These are phyloP conservation scores for Plebejus melissa DNA, from an alignment of 2,888 invertebrate species.

Conservation along the genomic window DNA sequence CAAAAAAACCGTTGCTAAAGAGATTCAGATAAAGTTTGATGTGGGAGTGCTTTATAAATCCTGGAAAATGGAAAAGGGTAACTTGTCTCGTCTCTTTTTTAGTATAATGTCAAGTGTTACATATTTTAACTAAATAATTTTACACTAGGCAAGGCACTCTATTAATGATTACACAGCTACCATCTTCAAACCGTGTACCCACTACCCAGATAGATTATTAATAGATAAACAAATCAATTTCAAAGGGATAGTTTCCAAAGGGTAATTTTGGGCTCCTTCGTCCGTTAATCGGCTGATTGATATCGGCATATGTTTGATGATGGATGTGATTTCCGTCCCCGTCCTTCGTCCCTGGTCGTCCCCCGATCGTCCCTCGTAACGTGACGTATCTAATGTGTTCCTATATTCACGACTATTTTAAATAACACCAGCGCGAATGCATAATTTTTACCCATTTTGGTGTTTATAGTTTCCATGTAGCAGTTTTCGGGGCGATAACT, in stretches of 20 bases:
- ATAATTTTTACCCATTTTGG: conserved; percentile 6
- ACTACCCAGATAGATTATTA: conserved; percentile 1
- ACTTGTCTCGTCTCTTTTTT: too few species aligned
- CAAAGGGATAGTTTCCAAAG: conserved; percentile 36
- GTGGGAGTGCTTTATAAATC: too few species aligned
- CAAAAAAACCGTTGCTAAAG: too few species aligned
- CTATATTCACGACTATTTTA: conserved; percentile 12
- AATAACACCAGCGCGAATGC: background rate
- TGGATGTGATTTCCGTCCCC: conserved; percentile 57
- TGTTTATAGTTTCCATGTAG: background rate
- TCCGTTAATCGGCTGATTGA: conserved; percentile 56
- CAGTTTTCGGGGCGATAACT: background rate
- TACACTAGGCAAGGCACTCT: too few species aligned
- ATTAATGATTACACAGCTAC: background rate
- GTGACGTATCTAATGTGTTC: conserved; percentile 49
- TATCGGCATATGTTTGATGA: conserved; percentile 60
- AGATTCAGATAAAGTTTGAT: too few species aligned
- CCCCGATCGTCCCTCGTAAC: background rate
- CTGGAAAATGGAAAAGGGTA: too few species aligned
- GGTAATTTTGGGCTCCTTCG: conserved; percentile 38
- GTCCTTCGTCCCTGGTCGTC: conserved; percentile 22
- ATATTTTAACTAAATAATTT: too few species aligned
- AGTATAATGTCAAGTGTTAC: too few species aligned
- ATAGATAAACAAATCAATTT: conserved; percentile 27
- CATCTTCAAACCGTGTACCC: background rate